Evolutionary conservation across 2,797 vertebrate species (phyloP).

Genomic region (Oreochromis grahami): DNA sequence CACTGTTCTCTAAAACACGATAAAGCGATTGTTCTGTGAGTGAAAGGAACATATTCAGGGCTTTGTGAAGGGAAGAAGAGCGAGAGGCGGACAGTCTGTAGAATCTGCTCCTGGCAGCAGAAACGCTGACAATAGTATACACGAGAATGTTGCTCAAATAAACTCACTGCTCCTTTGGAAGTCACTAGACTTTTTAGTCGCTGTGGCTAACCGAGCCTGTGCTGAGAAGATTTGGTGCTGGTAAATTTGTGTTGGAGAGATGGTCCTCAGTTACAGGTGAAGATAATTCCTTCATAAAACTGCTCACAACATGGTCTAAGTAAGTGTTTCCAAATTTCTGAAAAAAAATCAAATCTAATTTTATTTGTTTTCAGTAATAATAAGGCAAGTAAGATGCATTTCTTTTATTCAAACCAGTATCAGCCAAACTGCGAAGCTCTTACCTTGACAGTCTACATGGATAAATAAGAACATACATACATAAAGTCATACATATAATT

Average conservation of each 20-base stretch:
- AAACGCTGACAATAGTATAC: constrained; percentile 40
- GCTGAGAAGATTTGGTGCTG: not conserved
- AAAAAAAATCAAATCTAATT: not conserved
- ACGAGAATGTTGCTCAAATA: constrained; percentile 26
- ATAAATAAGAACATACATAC: not conserved
- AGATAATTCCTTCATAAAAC: not conserved
- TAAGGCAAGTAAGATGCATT: not conserved
- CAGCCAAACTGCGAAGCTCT: not conserved
- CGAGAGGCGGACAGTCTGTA: constrained; percentile 33
- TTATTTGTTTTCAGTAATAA: not conserved
- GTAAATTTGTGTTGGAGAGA: not conserved
- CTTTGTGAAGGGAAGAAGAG: constrained; percentile 31
- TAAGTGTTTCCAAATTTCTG: not conserved
- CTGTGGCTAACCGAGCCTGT: not conserved
- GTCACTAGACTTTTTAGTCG: not conserved
- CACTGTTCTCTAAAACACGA: constrained; percentile 22
- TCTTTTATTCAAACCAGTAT: not conserved
- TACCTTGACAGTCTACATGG: not conserved
- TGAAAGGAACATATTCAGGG: constrained; percentile 45
- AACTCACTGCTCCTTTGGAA: constrained; percentile 30
- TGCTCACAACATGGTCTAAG: not conserved
- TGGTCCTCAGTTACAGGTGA: not conserved
- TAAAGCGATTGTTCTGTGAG: constrained; percentile 49
- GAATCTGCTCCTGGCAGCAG: constrained; percentile 50
- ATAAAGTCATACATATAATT: not conserved